Base-by-base conservation (phyloP, 2,797 vertebrate genomes). In the Characodon lateralis region DNA sequence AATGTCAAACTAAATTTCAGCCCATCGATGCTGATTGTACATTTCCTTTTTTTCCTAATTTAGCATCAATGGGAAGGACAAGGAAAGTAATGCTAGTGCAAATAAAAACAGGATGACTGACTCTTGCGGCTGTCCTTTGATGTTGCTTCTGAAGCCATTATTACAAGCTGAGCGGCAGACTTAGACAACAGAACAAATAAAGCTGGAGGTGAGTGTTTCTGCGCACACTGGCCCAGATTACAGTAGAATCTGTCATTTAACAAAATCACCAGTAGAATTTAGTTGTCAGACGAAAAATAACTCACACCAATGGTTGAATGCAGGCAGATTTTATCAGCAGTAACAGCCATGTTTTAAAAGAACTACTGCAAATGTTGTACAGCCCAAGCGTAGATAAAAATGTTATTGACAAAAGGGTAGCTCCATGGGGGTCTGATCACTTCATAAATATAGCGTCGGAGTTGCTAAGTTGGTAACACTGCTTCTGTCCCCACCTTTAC, bases 91-190 rank as follows among this genome's bases (percentile, higher is more conserved):
- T 41, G 58, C 9, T 61, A n/a, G 41, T 48, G 14, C 78, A 79
- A 56, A 76, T 84, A 16, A 75, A 78, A 63, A 50, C 76, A 51
- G 24, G 46, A 26, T 48, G 55, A 35, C 51, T n/a, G 68, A 84
- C 66, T 28, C 28, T 68, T 61, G 12, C 41, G 26, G 4, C 10
- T 22, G 63, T 53, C 39, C 73, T 81, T 51, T 82, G 73, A 77
- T 79, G 65, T 59, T 69, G 22, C 68, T 35, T 46, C 72, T 76
- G 65, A 76, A 71, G 35, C 41, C 50, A 53, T 72, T 41, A 79
- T 66, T 55, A 63, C 74, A 31, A 66, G 43, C 31, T 61, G 28
- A 51, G 75, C 31, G 41, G 51, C 48, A 58, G 66, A 80, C 76
- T 71, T 55, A 79, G 26, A 76, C 61, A 77, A 43, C 61, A 53